A percentile compares a stretch with the other conserved stretches of the same genome.
Conservation (phyloP, 1,140 invertebrate species). For the Cotesia glomerata region DNA sequence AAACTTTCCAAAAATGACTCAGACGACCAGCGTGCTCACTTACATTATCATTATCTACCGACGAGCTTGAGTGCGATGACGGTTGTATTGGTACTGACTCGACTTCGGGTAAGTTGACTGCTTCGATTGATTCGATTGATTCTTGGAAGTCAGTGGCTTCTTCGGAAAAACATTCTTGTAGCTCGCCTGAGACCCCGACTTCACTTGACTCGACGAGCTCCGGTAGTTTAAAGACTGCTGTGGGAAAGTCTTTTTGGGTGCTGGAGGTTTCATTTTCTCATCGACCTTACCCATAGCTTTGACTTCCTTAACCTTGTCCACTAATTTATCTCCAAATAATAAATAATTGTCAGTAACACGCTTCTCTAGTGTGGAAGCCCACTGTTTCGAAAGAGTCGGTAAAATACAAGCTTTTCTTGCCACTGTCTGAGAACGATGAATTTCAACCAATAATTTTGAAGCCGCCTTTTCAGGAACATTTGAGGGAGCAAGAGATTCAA, state of each 20-base stretch:
- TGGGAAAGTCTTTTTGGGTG: neutral
- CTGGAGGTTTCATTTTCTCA: slow-evolving; percentile 9
- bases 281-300: slow-evolving; percentile 7
- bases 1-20: too few species aligned
- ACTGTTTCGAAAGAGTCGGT: slow-evolving; percentile 16
- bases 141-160: too few species aligned
- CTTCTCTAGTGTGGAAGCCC: slow-evolving; percentile 40
- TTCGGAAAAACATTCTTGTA: too few species aligned
- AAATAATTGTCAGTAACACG: slow-evolving; percentile 37
- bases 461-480: neutral
- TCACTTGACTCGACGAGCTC: too few species aligned
- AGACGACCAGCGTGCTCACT: too few species aligned
- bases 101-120: too few species aligned
- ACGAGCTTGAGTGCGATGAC: too few species aligned
- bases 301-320: slow-evolving; percentile 18
- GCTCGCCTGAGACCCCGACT: too few species aligned
- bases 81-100: too few species aligned
- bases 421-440: slow-evolving; percentile 21
- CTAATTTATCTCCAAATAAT: slow-evolving; percentile 30
- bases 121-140: too few species aligned
- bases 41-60: too few species aligned
- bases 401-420: slow-evolving; percentile 25
- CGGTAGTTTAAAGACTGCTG: too few species aligned
- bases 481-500: neutral
- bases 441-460: neutral